Evolutionary conservation across 2,888 invertebrate genomes (phyloP).

Genomic region (Tipula confusa): DNA sequence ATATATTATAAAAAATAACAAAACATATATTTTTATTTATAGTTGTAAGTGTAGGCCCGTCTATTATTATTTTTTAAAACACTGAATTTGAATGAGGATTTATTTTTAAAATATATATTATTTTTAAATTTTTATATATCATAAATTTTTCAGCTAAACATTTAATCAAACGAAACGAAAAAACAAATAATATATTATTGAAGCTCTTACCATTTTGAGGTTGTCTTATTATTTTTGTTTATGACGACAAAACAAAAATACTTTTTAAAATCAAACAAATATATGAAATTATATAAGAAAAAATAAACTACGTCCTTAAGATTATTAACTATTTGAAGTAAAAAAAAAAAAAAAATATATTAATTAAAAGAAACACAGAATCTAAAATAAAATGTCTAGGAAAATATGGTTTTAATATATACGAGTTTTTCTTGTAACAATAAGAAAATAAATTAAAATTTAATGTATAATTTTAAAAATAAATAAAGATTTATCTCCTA

Average conservation of each 20-base stretch:
- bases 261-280: not conserved
- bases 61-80: not conserved
- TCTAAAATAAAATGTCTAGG: not conserved
- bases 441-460: conserved; percentile 13
- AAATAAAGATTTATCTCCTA: conserved; percentile 8
- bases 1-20: not conserved
- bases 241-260: not conserved
- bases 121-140: not conserved
- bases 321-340: not conserved
- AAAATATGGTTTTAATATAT: conserved; percentile 21
- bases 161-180: conserved; percentile 20
- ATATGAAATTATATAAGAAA: not conserved
- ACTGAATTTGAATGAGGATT: conserved; percentile 13
- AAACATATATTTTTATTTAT: not conserved
- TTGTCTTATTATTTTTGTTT: not conserved
- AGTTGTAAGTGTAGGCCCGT: not conserved
- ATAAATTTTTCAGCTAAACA: conserved; percentile 12
- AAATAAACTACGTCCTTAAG: conserved; percentile 15
- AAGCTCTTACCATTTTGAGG: conserved; percentile 30
- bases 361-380: not conserved
- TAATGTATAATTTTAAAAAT: conserved; percentile 29
- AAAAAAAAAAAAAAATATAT: too few species aligned
- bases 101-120: not conserved
- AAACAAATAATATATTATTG: conserved; percentile 4
- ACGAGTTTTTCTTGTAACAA: not conserved